Evolutionary conservation across 2,113 vertebrate species (phyloP).

Genomic region (Pygoscelis adeliae): DNA sequence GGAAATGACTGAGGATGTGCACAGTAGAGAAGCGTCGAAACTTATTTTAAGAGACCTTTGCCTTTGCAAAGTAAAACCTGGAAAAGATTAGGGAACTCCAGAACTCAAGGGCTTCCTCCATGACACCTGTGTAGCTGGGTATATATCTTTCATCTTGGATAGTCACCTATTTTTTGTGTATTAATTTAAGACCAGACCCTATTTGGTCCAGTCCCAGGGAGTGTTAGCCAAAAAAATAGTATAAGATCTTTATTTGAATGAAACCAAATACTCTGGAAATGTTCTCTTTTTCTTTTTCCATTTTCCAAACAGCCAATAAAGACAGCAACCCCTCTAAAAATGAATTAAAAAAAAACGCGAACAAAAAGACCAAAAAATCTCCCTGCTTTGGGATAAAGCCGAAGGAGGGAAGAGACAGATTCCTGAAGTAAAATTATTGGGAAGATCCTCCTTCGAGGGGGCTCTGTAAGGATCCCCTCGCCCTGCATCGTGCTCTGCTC

Average conservation of each 20-base stretch:
- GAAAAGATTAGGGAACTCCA: neutral
- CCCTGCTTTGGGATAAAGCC: neutral
- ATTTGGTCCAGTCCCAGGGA: neutral
- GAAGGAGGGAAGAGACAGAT: neutral
- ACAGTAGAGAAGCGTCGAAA: neutral
- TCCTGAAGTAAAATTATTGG: neutral
- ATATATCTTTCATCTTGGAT: neutral
- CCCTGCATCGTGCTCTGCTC: no score
- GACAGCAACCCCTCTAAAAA: neutral
- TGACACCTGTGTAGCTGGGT: neutral
- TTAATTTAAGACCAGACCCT: neutral
- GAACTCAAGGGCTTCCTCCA: neutral
- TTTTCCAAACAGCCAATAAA: neutral
- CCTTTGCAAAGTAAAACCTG: neutral
- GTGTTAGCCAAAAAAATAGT: neutral
- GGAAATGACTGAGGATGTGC: fast-evolving
- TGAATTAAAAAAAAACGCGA: fast-evolving
- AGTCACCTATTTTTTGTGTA: neutral
- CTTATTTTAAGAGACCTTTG: neutral
- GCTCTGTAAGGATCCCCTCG: neutral
- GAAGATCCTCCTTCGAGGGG: neutral
- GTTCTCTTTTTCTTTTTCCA: neutral
- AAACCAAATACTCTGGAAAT: neutral
- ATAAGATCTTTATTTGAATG: neutral
- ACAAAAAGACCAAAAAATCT: neutral